A percentile compares a stretch with the other conserved stretches of the same genome.
These are phyloP conservation scores for Diloba caeruleocephala DNA, from an alignment of 2,888 invertebrate genomes.

Conservation along the genomic window DNA sequence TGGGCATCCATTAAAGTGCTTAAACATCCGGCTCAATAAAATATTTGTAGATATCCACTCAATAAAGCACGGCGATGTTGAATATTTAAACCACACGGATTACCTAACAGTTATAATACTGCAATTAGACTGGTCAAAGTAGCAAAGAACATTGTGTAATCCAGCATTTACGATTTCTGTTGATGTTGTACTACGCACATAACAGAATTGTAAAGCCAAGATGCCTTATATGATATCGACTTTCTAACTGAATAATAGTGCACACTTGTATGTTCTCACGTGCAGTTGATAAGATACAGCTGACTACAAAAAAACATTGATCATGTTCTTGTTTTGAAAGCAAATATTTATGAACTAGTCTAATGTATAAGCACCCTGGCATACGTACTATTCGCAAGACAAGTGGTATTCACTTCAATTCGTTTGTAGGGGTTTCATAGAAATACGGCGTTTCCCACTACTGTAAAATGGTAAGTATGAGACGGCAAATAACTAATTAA, in stretches of 20 bases:
- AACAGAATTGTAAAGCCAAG: slow-evolving; percentile 39
- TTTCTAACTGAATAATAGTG: slow-evolving; percentile 57
- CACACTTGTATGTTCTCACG: slow-evolving; percentile 25
- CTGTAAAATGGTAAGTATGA: no score
- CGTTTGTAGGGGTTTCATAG: no score
- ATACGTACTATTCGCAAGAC: slow-evolving; percentile 1
- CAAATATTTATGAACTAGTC: slow-evolving; percentile 31
- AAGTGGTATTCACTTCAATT: neutral
- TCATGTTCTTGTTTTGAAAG: slow-evolving; percentile 27
- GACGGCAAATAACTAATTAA: no score
- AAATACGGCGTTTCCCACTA: no score
- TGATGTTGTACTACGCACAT: slow-evolving; percentile 24
- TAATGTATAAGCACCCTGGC: slow-evolving; percentile 4
- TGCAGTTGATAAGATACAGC: slow-evolving; percentile 34
- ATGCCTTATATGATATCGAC: slow-evolving; percentile 52
- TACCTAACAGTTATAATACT: slow-evolving; percentile 27
- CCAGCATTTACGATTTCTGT: slow-evolving; percentile 28
- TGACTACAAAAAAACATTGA: slow-evolving; percentile 25
- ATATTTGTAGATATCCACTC: slow-evolving; percentile 54
- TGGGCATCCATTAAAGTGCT: slow-evolving; percentile 51
- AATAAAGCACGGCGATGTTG: slow-evolving; percentile 51
- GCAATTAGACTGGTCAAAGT: slow-evolving; percentile 29
- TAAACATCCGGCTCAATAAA: slow-evolving; percentile 45
- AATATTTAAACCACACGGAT: slow-evolving; percentile 34
- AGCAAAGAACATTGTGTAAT: slow-evolving; percentile 37